Evolutionary conservation across 2,797 vertebrate species (phyloP).

Genomic region (Acanthurus lineatus): DNA sequence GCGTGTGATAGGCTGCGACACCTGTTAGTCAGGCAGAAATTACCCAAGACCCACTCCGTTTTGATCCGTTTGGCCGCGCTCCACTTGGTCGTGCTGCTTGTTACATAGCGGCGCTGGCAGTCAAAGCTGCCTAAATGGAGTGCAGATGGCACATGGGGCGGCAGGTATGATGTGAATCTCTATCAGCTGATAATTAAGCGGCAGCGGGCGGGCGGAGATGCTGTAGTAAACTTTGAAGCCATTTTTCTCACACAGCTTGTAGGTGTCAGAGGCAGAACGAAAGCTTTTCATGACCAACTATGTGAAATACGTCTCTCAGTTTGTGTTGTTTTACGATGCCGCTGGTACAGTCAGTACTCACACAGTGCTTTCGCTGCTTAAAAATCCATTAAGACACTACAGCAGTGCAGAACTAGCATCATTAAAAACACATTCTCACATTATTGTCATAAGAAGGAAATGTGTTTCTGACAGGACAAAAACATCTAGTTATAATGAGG

Average conservation of each 20-base stretch:
- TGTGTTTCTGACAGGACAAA: background rate
- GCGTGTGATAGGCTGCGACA: constrained; percentile 11
- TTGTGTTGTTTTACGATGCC: background rate
- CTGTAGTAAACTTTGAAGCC: background rate
- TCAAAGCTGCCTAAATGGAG: background rate
- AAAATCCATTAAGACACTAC: background rate
- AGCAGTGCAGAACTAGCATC: background rate
- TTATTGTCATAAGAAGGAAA: background rate
- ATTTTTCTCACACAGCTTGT: constrained; percentile 6
- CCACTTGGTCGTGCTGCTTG: background rate
- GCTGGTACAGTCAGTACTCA: background rate
- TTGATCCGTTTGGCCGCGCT: constrained; percentile 15
- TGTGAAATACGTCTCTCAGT: background rate
- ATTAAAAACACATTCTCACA: background rate
- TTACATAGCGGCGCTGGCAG: background rate
- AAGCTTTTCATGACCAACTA: background rate
- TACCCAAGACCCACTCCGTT: background rate
- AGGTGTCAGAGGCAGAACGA: background rate
- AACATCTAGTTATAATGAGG: background rate
- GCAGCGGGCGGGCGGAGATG: background rate
- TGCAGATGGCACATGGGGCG: constrained; percentile 1
- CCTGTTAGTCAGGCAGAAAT: constrained; percentile 30
- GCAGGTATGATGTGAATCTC: background rate
- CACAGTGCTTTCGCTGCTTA: background rate
- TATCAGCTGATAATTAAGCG: background rate